These are phyloP conservation scores for Myotis findleyi DNA, from an alignment of 2,797 vertebrate genomes.

Conservation along the genomic window DNA sequence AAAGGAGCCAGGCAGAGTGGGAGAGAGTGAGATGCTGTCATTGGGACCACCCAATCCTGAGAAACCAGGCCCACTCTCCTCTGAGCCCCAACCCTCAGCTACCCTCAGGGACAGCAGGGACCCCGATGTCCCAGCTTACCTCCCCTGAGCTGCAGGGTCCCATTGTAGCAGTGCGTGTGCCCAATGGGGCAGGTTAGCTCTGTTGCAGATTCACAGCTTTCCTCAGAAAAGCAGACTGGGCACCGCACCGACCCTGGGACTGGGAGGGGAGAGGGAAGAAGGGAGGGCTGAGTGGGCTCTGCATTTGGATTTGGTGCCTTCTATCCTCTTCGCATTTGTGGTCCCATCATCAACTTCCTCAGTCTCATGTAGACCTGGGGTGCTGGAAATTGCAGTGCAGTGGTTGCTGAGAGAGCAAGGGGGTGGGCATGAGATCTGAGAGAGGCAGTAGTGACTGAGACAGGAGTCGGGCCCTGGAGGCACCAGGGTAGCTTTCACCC, in stretches of 20 bases:
- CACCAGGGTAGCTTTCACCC: neutral
- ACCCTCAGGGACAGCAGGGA: accelerated
- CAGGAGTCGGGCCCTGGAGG: too few species aligned
- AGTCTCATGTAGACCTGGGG: neutral
- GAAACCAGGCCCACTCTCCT: neutral
- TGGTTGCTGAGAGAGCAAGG: too few species aligned
- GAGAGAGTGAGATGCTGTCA: neutral
- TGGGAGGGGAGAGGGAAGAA: neutral
- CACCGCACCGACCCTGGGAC: neutral
- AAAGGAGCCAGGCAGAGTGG: neutral
- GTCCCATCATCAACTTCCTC: neutral
- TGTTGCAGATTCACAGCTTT: neutral
- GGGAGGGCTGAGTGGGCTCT: neutral
- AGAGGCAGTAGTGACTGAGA: neutral
- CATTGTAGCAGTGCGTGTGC: neutral
- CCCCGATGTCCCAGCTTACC: neutral
- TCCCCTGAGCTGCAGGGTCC: neutral
- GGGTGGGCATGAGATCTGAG: neutral
- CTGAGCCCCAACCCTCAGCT: neutral
- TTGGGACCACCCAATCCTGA: neutral
- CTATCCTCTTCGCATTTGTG: accelerated
- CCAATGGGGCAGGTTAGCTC: neutral
- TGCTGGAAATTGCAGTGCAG: neutral
- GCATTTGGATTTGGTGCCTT: neutral
- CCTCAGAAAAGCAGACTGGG: conserved; percentile 21